Conservation (phyloP, 2,113 vertebrate species). For the Salvelinus alpinus region DNA sequence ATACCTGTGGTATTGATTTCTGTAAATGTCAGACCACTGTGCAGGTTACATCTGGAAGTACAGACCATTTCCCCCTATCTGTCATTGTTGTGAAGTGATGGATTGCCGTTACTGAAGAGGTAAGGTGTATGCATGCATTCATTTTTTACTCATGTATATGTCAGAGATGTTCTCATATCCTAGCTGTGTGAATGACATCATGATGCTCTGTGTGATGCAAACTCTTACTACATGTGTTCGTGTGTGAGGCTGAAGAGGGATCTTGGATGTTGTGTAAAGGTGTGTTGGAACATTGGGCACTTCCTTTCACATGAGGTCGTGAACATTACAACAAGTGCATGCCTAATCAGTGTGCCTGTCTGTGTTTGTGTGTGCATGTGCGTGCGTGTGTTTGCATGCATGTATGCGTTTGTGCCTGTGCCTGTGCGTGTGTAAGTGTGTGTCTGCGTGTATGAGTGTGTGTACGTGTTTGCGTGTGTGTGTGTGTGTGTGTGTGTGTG, state of each 20-base stretch:
- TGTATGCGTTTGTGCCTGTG: slow-evolving; percentile 18
- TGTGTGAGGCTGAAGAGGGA: too few relatives aligned
- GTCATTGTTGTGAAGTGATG: neutral
- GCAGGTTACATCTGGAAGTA: neutral
- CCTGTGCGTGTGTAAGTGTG: slow-evolving; percentile 27
- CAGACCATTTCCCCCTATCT: neutral
- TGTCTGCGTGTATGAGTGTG: neutral
- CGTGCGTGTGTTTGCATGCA: neutral
- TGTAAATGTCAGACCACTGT: neutral
- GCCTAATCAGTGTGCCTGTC: too few relatives aligned
- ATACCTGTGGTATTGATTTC: neutral
- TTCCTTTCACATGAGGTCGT: too few relatives aligned
- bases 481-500: neutral
- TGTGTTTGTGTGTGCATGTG: too few relatives aligned
- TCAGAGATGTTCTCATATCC: neutral
- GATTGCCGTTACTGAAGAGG: neutral
- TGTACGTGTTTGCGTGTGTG: slow-evolving; percentile 3
- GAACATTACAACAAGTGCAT: too few relatives aligned
- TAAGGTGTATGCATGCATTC: neutral
- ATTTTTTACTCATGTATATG: neutral
- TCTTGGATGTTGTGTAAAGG: too few relatives aligned
- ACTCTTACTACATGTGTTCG: too few relatives aligned
- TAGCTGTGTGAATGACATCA: too few relatives aligned
- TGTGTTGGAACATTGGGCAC: too few relatives aligned
- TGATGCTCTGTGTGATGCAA: too few relatives aligned